These are phyloP conservation scores for Mystacides longicornis DNA, from an alignment of 2,888 invertebrate genomes.

Conservation along the genomic window DNA sequence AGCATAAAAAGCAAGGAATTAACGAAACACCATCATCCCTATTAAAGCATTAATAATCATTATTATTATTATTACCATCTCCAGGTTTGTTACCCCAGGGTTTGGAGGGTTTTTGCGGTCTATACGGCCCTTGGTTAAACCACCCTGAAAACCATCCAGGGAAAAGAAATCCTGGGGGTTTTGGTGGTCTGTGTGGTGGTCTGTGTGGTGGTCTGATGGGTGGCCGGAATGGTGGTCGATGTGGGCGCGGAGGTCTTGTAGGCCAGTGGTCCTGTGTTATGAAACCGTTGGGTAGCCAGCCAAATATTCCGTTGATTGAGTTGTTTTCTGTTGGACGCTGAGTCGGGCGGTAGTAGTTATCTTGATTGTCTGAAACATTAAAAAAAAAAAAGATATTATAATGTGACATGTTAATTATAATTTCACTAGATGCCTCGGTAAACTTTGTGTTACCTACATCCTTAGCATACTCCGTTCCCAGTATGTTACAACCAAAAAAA, in stretches of 20 bases:
- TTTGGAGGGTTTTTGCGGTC: neutral
- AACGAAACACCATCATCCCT: too few species aligned
- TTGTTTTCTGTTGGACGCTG: neutral
- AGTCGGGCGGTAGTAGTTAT: constrained; percentile 6
- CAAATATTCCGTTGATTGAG: constrained; percentile 1
- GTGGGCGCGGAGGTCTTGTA: constrained; percentile 12
- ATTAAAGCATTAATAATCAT: too few species aligned
- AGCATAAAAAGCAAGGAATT: too few species aligned
- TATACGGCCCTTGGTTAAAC: constrained; percentile 11
- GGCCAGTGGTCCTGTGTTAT: constrained; percentile 17
- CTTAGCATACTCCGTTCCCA: too few species aligned
- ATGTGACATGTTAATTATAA: too few species aligned
- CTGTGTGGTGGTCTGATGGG: constrained; percentile 3
- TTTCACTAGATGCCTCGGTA: too few species aligned
- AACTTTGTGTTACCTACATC: too few species aligned
- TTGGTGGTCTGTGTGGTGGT: neutral
- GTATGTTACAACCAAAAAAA: too few species aligned
- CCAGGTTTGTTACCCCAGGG: constrained; percentile 12
- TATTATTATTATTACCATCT: constrained; percentile 5
- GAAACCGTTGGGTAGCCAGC: constrained; percentile 16
- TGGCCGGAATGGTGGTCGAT: neutral
- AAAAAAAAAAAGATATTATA: neutral
- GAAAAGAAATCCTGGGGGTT: neutral
- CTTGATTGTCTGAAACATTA: constrained; percentile 13
- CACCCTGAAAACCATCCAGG: constrained; percentile 20